phyloP scores from a whole-genome alignment of 2,888 invertebrate genomes.

The Stenichneumon culpator region DNA sequence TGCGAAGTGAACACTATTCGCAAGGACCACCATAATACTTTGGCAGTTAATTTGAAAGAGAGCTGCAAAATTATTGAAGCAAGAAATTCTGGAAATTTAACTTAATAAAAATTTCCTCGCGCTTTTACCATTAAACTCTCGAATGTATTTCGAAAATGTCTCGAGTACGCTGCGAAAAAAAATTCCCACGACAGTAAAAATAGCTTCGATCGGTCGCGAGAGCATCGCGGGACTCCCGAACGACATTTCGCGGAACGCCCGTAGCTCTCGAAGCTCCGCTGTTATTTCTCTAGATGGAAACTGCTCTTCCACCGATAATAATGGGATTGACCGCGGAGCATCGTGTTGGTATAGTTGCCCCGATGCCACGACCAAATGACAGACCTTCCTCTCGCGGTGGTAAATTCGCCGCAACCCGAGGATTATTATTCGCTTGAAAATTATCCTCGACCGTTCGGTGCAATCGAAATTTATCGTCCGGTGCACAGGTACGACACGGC shows the following conservation, averaged over 20 bases:
- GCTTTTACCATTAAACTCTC: neutral
- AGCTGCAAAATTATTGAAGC: neutral
- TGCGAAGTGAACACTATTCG: too few relatives aligned
- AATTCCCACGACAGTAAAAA: neutral
- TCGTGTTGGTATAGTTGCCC: conserved; percentile 2
- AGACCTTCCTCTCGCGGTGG: conserved; percentile 1
- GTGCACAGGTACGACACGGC: neutral
- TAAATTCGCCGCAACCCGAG: conserved; percentile 27
- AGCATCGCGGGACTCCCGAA: conserved; percentile 6
- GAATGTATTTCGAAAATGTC: neutral
- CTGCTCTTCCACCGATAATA: conserved; percentile 33
- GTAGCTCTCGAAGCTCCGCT: conserved; percentile 4
- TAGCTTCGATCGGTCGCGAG: neutral
- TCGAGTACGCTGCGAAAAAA: neutral
- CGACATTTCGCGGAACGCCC: conserved; percentile 43
- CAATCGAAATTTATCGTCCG: conserved; percentile 22
- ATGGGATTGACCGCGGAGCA: conserved; percentile 40
- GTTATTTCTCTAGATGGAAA: conserved; percentile 28
- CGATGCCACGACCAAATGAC: conserved; percentile 39
- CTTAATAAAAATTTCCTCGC: neutral
- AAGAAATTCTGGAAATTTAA: neutral
- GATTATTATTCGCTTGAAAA: conserved; percentile 36
- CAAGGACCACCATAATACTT: neutral
- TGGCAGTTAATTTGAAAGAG: neutral
- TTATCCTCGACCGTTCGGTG: conserved; percentile 12